phyloP scores from a whole-genome alignment of 2,888 invertebrate species.

The Itoplectis maculator region DNA sequence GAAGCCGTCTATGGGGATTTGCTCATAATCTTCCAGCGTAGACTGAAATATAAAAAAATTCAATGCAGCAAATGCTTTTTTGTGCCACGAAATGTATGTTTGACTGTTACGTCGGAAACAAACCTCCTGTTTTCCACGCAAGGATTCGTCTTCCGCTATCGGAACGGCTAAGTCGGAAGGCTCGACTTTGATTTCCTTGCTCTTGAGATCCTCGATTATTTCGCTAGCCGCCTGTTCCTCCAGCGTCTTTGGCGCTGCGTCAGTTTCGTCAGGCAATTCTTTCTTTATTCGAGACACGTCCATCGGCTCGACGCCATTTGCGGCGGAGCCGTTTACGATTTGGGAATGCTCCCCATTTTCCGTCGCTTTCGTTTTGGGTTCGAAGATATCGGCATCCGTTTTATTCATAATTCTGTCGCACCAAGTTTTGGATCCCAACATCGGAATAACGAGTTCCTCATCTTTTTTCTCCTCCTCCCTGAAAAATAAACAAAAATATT shows the following conservation, averaged over 20 bases:
- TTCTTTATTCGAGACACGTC: conserved; percentile 72
- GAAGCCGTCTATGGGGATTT: conserved; percentile 91
- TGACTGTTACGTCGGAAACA: background rate
- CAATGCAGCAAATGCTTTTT: too few species aligned
- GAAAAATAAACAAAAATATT: conserved; percentile 40
- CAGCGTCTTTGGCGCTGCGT: conserved; percentile 81
- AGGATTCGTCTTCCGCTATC: conserved; percentile 86
- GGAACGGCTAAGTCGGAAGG: conserved; percentile 86
- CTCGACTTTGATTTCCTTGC: conserved; percentile 77
- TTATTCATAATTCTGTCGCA: conserved; percentile 85
- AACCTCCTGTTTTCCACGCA: conserved; percentile 89
- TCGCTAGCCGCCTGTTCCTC: conserved; percentile 92
- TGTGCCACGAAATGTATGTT: background rate
- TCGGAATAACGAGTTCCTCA: conserved; percentile 88
- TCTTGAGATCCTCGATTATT: conserved; percentile 87
- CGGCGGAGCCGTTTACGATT: conserved; percentile 10
- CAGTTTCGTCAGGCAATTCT: conserved; percentile 69
- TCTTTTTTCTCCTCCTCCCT: conserved; percentile 86
- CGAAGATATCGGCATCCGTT: conserved; percentile 84
- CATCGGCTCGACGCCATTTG: conserved; percentile 65
- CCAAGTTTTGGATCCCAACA: conserved; percentile 83
- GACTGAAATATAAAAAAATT: conserved; percentile 85
- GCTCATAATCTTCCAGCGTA: conserved; percentile 89
- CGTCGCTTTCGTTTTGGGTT: conserved; percentile 73
- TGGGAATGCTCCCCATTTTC: conserved; percentile 39